Conservation (phyloP, 2,888 invertebrate genomes). For the Nomada goodeniana region DNA sequence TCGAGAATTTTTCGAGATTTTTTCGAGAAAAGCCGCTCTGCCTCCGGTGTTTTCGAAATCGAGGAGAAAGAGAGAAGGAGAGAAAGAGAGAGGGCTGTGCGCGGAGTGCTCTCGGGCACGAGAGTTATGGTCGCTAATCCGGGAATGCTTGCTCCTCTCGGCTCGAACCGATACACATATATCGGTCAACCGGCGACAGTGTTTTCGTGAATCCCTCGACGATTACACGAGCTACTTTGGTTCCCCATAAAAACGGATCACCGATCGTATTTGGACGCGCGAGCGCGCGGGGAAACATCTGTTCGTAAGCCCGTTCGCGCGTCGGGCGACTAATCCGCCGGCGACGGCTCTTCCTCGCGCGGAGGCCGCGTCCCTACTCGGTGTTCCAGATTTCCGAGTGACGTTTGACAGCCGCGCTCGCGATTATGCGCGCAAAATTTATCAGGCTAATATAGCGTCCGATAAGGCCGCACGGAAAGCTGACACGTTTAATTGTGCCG, state of each 20-base stretch:
- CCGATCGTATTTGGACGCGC: constrained; percentile 21
- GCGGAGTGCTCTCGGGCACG: constrained; percentile 43
- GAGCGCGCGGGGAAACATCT: not conserved
- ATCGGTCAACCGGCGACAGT: constrained; percentile 61
- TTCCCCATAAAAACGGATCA: constrained; percentile 1
- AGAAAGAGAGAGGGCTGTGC: constrained; percentile 17
- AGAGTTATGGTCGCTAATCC: constrained; percentile 78
- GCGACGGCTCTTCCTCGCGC: no score
- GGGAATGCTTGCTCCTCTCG: constrained; percentile 69
- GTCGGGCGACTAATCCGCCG: no score
- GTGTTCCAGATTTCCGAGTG: constrained; percentile 40
- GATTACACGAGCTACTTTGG: not conserved
- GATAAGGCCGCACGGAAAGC: constrained; percentile 65
- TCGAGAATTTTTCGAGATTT: constrained; percentile 59
- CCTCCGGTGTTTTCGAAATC: constrained; percentile 59
- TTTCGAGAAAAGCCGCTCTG: constrained; percentile 30
- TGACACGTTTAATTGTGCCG: constrained; percentile 65
- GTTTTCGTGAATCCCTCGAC: constrained; percentile 40
- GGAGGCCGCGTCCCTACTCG: constrained; percentile 28
- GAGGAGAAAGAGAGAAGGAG: not conserved
- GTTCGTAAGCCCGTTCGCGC: not conserved
- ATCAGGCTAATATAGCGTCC: constrained; percentile 63
- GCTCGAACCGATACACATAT: constrained; percentile 73
- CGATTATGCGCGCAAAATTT: constrained; percentile 57
- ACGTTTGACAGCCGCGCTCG: constrained; percentile 23